Base-by-base conservation (phyloP, 2,113 vertebrate species). In the Pica pica region DNA sequence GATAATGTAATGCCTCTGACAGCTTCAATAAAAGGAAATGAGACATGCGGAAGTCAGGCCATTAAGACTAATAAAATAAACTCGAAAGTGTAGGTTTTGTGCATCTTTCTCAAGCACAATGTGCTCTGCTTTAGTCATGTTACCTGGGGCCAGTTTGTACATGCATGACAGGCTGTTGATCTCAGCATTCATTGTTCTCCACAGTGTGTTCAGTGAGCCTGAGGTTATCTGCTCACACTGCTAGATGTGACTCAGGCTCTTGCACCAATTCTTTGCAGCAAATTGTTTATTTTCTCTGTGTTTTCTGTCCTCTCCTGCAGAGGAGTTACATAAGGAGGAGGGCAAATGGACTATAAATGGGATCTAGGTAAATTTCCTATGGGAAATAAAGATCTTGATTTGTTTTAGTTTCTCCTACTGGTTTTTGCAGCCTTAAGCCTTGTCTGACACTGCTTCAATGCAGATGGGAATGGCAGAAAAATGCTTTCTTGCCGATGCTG, bases 1-100 rank as follows among this genome's bases (percentile, higher is more conserved):
- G 84, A 83, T 80, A 73, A 67, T 95, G 88, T 83, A 82, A 69
- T 74, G 94, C 59, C 61, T 89, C 84, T 69, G 91, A 93, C 87
- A 77, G 92, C 95, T 88, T 85, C 92, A 93, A 90, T 95, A 91
- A 95, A 96, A 85, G 83, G 90, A 87, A 90, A 83, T 52, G 79
- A 93, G 93, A 93, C 57, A 2, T 46, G 46, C 1, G 31, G 91
- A 94, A 94, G 84, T 73, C 84, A 87, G 91, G 61, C 87, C 67
- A 61, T 95, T 87, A 80, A 69, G 63, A 91, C 90, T 81, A 95
- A 86, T 93, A 91, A 95, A 97, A 82, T 74, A 74, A 95, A 95
- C 77, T 82, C 87, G 4, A 3, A 84, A 77, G 49, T 77, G 90
- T 86, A 89, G 4, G 47, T 47, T 94, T 79, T 71, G 55, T 92